Conservation (phyloP, 2,888 invertebrate genomes). For the Rhamnusium bicolor region DNA sequence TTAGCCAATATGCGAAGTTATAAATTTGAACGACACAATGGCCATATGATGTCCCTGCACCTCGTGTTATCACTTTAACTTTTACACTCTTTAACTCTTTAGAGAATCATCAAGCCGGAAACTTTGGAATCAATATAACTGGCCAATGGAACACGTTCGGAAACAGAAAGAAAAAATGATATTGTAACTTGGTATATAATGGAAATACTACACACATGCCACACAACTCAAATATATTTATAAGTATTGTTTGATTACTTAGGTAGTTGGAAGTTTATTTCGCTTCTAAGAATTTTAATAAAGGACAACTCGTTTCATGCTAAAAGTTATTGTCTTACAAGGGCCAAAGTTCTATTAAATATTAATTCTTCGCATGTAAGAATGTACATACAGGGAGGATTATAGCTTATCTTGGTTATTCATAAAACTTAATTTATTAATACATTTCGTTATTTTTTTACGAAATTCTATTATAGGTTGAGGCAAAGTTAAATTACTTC, state of each 20-base stretch:
- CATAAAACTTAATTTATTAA: no score
- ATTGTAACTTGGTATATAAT: conserved; percentile 8
- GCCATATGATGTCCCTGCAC: conserved; percentile 60
- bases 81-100: conserved; percentile 69
- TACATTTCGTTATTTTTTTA: no score
- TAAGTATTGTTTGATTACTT: neutral
- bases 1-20: conserved; percentile 52
- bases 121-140: conserved; percentile 68
- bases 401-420: no score
- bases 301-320: neutral
- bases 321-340: neutral
- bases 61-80: conserved; percentile 67
- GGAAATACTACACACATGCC: neutral
- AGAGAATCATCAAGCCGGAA: conserved; percentile 68
- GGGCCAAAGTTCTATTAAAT: neutral
- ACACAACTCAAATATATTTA: neutral
- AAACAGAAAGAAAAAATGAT: conserved; percentile 2
- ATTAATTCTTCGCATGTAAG: neutral
- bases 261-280: neutral
- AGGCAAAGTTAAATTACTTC: no score
- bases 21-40: conserved; percentile 64
- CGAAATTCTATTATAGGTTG: no score
- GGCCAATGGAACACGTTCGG: conserved; percentile 37
- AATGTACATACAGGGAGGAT: neutral
- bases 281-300: neutral